phyloP scores from a whole-genome alignment of 1,140 invertebrate genomes.

The Delia radicum region DNA sequence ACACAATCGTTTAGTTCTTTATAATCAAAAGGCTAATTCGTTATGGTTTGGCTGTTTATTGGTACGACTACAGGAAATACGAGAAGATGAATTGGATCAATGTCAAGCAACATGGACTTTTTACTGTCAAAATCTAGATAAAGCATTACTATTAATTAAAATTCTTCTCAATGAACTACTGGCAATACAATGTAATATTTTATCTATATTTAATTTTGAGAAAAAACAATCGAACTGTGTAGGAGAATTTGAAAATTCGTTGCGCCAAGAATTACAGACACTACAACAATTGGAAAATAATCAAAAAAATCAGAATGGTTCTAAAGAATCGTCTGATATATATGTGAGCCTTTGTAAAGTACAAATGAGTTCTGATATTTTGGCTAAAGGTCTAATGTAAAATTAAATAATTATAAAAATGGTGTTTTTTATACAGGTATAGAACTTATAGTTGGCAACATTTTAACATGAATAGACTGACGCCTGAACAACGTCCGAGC shows the following conservation, averaged over 20 bases:
- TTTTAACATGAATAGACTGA: no score
- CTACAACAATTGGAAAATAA: not conserved
- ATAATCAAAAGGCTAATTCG: not conserved
- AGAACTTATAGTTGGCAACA: no score
- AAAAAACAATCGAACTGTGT: not conserved
- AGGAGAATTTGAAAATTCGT: conserved; percentile 12
- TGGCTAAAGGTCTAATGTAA: not conserved
- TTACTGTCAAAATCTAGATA: not conserved
- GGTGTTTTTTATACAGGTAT: no score
- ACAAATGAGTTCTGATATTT: not conserved
- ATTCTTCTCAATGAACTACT: not conserved
- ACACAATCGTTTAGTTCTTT: not conserved
- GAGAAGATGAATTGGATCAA: not conserved
- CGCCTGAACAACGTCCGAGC: no score
- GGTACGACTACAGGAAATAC: not conserved
- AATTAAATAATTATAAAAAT: not conserved
- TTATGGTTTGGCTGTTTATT: conserved; percentile 15
- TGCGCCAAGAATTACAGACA: not conserved
- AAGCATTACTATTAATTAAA: conserved; percentile 12
- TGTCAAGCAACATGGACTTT: not conserved
- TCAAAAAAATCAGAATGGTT: not conserved
- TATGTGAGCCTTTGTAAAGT: not conserved
- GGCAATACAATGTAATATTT: not conserved
- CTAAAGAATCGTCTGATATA: no score
- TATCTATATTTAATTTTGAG: not conserved